These are phyloP conservation scores for Dolichomitus sp. DNA, from an alignment of 2,888 invertebrate species.

Conservation along the genomic window DNA sequence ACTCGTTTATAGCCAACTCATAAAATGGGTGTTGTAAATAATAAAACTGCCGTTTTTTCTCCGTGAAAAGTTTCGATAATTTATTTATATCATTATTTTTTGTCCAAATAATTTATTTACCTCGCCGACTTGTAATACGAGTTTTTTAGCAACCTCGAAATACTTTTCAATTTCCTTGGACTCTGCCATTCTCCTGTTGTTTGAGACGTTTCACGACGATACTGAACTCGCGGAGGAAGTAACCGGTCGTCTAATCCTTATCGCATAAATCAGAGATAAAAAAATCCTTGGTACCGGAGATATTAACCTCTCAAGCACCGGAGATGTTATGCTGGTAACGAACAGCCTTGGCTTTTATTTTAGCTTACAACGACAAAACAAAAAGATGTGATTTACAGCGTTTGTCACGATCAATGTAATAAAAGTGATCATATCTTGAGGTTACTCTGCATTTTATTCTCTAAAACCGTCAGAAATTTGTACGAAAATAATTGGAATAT, in stretches of 20 bases:
- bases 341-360: neutral
- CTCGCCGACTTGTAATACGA: constrained; percentile 78
- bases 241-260: constrained; percentile 65
- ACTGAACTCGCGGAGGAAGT: constrained; percentile 65
- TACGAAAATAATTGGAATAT: neutral
- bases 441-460: neutral
- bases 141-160: constrained; percentile 76
- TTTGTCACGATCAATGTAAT: neutral
- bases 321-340: neutral
- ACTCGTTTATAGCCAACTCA: too few species aligned
- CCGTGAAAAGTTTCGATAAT: neutral
- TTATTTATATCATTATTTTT: neutral
- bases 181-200: constrained; percentile 72
- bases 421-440: neutral
- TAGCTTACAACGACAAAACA: neutral
- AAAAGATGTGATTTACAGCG: neutral
- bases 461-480: neutral
- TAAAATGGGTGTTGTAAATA: too few species aligned
- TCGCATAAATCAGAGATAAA: constrained; percentile 71
- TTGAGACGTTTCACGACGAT: constrained; percentile 61
- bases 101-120: constrained; percentile 67
- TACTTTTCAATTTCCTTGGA: constrained; percentile 73
- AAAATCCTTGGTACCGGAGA: constrained; percentile 25
- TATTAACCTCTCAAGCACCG: constrained; percentile 17
- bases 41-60: too few species aligned